phyloP scores from a whole-genome alignment of 2,113 vertebrate species.

The Centrocercus urophasianus region DNA sequence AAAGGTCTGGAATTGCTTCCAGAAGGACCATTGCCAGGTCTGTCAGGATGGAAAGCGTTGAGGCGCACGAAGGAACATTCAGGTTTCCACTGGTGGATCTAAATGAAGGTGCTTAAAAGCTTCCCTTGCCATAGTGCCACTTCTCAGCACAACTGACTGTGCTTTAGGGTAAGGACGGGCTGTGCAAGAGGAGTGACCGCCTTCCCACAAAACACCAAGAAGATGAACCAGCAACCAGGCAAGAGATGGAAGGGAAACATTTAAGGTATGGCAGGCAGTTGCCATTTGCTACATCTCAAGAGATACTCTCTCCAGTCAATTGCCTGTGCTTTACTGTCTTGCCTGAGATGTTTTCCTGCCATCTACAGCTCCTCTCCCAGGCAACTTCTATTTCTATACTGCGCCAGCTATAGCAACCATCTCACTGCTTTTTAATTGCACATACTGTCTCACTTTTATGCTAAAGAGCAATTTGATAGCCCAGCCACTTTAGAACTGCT shows the following conservation, averaged over 20 bases:
- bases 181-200: background rate
- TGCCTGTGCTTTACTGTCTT: background rate
- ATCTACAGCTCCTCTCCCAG: constrained; percentile 34
- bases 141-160: background rate
- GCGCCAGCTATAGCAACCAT: constrained; percentile 51
- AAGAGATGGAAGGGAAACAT: background rate
- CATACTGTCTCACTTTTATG: constrained; percentile 51
- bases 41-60: background rate
- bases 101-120: background rate
- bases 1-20: background rate
- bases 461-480: constrained; percentile 36
- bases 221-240: background rate
- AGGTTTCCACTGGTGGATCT: background rate
- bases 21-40: background rate
- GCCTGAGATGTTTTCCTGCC: background rate
- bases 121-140: background rate
- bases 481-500: constrained; percentile 49
- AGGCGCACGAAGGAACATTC: background rate
- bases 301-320: background rate
- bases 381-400: constrained; percentile 61
- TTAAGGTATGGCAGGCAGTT: background rate
- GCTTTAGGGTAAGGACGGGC: background rate
- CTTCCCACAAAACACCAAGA: background rate
- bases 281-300: background rate
- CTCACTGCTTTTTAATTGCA: constrained; percentile 38